Conservation (phyloP, 2,113 vertebrate genomes). For the Abramis brama region DNA sequence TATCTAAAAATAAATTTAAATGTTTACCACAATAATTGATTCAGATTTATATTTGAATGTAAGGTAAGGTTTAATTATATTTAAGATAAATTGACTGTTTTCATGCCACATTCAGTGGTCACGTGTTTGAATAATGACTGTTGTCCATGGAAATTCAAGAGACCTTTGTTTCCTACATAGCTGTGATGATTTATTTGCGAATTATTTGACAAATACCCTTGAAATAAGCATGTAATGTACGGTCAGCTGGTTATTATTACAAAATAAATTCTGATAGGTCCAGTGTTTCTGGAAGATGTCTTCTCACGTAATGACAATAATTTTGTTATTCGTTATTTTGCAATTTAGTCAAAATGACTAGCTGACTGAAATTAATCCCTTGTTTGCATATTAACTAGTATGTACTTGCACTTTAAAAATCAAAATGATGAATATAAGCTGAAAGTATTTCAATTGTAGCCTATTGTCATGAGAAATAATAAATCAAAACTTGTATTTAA, state of each 20-base stretch:
- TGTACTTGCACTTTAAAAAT: background rate
- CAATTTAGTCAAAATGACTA: background rate
- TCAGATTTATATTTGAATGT: background rate
- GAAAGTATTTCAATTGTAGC: background rate
- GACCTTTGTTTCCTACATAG: background rate
- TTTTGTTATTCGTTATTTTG: background rate
- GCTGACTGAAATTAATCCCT: background rate
- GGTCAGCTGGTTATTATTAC: background rate
- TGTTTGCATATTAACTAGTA: background rate
- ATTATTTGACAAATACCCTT: background rate
- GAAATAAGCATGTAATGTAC: background rate
- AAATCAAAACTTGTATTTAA: background rate
- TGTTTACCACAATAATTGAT: background rate
- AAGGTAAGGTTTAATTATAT: background rate
- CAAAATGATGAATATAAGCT: background rate
- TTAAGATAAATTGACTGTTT: no score
- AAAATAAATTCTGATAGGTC: background rate
- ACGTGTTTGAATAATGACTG: background rate
- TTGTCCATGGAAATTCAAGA: background rate
- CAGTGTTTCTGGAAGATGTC: background rate
- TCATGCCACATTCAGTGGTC: no score
- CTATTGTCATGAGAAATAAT: background rate
- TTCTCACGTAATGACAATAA: background rate
- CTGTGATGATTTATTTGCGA: background rate
- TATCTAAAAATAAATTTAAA: background rate